Conservation (phyloP, 2,888 invertebrate genomes). For the Leucania comma region DNA sequence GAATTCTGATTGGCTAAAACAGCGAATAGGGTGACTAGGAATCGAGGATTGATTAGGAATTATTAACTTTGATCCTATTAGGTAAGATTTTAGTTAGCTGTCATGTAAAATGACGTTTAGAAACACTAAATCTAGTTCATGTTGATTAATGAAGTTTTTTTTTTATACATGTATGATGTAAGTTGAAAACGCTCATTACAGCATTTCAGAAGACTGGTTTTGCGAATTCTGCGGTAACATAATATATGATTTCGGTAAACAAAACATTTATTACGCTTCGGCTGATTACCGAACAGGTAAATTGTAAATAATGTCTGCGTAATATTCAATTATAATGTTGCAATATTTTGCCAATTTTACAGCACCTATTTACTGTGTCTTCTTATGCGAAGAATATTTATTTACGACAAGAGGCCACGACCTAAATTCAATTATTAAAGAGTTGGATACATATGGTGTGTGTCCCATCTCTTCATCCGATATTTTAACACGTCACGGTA, state of each 20-base stretch:
- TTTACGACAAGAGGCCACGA: background rate
- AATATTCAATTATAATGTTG: constrained; percentile 39
- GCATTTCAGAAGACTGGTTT: constrained; percentile 15
- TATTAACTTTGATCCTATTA: background rate
- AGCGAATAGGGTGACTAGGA: constrained; percentile 13
- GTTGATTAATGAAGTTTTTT: background rate
- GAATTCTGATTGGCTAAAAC: constrained; percentile 56
- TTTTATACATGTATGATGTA: background rate
- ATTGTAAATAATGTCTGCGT: constrained; percentile 26
- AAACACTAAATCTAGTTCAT: background rate
- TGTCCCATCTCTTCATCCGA: no score
- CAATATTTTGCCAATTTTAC: constrained; percentile 26
- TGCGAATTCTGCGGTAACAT: constrained; percentile 15
- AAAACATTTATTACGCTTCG: constrained; percentile 23
- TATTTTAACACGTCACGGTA: no score
- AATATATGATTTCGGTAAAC: constrained; percentile 38
- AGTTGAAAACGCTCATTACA: constrained; percentile 17
- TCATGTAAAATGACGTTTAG: background rate
- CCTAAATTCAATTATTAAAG: no score
- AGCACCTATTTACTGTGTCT: background rate
- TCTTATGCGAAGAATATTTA: constrained; percentile 7
- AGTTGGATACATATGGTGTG: no score
- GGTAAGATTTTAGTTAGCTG: no score
- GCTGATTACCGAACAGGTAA: constrained; percentile 40
- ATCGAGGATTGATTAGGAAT: constrained; percentile 15